Evolutionary conservation across 2,888 invertebrate genomes (phyloP).

Genomic region (Athalia rosae): DNA sequence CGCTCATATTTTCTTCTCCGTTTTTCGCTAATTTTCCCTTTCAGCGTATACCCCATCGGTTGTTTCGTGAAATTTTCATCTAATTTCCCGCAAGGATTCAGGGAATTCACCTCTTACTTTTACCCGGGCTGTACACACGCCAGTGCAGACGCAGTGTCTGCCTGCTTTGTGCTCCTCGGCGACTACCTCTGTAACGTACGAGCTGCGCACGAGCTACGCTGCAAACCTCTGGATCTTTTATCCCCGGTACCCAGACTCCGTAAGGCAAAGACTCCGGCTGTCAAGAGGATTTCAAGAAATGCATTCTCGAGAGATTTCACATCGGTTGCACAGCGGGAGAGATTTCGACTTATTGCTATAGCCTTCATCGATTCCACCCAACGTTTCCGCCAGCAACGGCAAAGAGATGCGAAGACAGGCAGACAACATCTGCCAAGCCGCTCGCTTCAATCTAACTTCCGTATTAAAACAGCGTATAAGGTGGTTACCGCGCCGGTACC

Average conservation of each 20-base stretch:
- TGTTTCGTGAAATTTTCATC: conserved; percentile 4
- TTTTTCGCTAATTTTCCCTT: background rate
- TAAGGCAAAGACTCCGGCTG: background rate
- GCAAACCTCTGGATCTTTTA: background rate
- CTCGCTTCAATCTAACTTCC: conserved; percentile 16
- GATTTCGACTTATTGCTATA: conserved; percentile 17
- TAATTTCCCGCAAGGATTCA: conserved; percentile 19
- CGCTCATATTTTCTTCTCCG: background rate
- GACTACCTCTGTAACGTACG: too few species aligned
- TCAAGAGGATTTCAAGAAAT: conserved; percentile 27
- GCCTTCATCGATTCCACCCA: conserved; percentile 19
- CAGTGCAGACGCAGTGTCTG: background rate
- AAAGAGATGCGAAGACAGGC: background rate
- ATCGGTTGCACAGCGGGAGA: background rate
- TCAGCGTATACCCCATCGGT: background rate
- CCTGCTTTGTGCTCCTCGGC: background rate
- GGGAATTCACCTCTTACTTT: background rate
- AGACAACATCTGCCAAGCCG: conserved; percentile 19
- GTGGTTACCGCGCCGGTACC: too few species aligned
- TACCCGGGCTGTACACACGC: background rate
- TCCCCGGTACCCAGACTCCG: background rate
- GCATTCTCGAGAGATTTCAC: conserved; percentile 29
- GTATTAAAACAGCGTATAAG: background rate
- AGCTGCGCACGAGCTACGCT: too few species aligned
- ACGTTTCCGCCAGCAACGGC: background rate